phyloP scores from a whole-genome alignment of 2,888 invertebrate genomes.

The Drosophila subsilvestris region DNA sequence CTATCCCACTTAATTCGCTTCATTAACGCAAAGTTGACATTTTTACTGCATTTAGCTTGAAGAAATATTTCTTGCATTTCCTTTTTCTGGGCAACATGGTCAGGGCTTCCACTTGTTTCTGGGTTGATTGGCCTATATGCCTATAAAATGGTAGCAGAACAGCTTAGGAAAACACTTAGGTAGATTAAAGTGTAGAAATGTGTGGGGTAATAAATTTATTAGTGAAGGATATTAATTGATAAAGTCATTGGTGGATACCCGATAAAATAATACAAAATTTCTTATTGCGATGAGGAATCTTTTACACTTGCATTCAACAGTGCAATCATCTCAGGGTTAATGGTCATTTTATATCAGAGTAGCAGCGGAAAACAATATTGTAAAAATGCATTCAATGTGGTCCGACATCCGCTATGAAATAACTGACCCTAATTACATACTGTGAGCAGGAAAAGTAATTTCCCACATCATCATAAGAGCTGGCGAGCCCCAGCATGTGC shows the following conservation, averaged over 20 bases:
- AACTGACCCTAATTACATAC: constrained; percentile 56
- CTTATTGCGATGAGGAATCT: background rate
- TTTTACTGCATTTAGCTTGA: constrained; percentile 45
- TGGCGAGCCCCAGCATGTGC: constrained; percentile 21
- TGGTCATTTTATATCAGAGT: constrained; percentile 14
- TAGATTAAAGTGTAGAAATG: too few relatives aligned
- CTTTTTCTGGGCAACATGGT: constrained; percentile 23
- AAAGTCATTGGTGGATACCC: too few relatives aligned
- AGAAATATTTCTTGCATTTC: constrained; percentile 51
- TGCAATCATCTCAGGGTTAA: constrained; percentile 41
- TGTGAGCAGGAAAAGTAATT: constrained; percentile 54
- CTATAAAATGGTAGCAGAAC: background rate
- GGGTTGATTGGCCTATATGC: background rate
- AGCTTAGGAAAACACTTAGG: too few relatives aligned
- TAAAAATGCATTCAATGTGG: constrained; percentile 52
- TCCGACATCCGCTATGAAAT: constrained; percentile 52
- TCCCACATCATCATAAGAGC: constrained; percentile 25
- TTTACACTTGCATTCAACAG: too few relatives aligned
- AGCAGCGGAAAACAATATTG: constrained; percentile 11
- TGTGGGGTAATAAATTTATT: too few relatives aligned
- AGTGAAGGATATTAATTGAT: too few relatives aligned
- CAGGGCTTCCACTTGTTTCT: constrained; percentile 9
- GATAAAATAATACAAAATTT: too few relatives aligned
- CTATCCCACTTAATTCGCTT: constrained; percentile 50
- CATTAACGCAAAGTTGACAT: constrained; percentile 61